phyloP scores from a whole-genome alignment of 2,888 invertebrate species.

The Cabera pusaria region DNA sequence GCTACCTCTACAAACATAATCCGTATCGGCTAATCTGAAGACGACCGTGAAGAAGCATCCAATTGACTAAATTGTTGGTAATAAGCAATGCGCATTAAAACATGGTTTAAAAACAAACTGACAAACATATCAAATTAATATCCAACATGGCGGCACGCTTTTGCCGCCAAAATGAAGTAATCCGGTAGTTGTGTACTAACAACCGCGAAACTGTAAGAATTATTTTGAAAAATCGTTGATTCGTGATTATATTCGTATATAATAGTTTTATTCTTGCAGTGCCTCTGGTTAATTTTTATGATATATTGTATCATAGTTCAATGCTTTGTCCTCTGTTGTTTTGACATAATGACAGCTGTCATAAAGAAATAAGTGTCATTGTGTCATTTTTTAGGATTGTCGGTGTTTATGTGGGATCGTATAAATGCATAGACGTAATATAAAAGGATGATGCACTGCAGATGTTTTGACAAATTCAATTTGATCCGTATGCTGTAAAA shows the following conservation, averaged over 20 bases:
- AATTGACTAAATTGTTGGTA: too few relatives aligned
- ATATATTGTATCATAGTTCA: conserved; percentile 18
- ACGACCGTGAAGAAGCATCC: too few relatives aligned
- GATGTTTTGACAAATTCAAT: too few relatives aligned
- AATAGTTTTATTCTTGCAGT: conserved; percentile 12
- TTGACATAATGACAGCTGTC: conserved; percentile 7
- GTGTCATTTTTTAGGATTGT: too few relatives aligned
- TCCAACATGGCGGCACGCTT: background rate
- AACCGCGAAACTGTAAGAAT: conserved; percentile 6
- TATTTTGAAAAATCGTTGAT: conserved; percentile 6
- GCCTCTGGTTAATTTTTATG: conserved; percentile 7
- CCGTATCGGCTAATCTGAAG: too few relatives aligned
- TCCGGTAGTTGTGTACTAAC: conserved; percentile 12
- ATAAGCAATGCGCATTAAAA: too few relatives aligned
- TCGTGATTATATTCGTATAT: conserved; percentile 8
- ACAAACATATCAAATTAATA: background rate
- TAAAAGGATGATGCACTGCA: too few relatives aligned
- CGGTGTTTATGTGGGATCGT: conserved; percentile 4
- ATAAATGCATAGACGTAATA: too few relatives aligned
- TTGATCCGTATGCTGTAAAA: too few relatives aligned
- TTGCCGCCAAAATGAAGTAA: conserved; percentile 2
- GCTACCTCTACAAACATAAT: too few relatives aligned
- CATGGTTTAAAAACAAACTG: conserved; percentile 1
- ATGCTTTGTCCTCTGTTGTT: background rate
- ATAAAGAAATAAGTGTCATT: too few relatives aligned